Evolutionary conservation across 2,888 invertebrate species (phyloP).

Genomic region (Oxytorus armatus): DNA sequence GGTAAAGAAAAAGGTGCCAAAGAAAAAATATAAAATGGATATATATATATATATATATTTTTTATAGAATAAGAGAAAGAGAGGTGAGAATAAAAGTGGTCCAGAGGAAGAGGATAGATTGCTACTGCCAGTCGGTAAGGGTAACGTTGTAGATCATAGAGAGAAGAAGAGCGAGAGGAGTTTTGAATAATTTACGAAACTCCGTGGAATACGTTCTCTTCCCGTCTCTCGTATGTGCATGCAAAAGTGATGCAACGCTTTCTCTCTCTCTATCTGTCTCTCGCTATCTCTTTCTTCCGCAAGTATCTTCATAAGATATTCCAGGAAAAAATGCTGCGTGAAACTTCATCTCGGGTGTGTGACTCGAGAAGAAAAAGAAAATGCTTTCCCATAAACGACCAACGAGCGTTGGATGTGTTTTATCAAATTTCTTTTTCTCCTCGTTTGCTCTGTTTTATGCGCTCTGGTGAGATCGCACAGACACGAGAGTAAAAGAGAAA

Average conservation of each 20-base stretch:
- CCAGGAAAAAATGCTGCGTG: slow-evolving; percentile 24
- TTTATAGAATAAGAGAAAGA: background rate
- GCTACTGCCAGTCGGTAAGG: slow-evolving; percentile 72
- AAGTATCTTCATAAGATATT: background rate
- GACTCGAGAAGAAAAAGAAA: slow-evolving; percentile 39
- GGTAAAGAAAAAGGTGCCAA: slow-evolving; percentile 40
- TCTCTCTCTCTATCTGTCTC: slow-evolving; percentile 11
- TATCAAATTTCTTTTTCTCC: slow-evolving; percentile 60
- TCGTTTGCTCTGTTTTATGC: slow-evolving; percentile 33
- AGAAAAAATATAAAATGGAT: slow-evolving; percentile 44
- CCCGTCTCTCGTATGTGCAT: slow-evolving; percentile 35
- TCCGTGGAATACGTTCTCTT: slow-evolving; percentile 62
- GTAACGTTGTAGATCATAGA: slow-evolving; percentile 75
- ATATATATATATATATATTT: slow-evolving; percentile 1
- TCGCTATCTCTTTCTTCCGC: background rate
- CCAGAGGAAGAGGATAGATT: slow-evolving; percentile 72
- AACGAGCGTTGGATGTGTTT: slow-evolving; percentile 58
- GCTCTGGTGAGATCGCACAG: slow-evolving; percentile 18
- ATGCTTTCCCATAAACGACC: slow-evolving; percentile 63
- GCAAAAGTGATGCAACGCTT: slow-evolving; percentile 54
- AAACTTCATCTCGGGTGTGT: slow-evolving; percentile 21
- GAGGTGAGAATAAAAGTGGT: slow-evolving; percentile 44
- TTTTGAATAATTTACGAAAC: slow-evolving; percentile 78
- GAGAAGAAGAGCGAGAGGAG: slow-evolving; percentile 55
- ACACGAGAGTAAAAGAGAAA: too few species aligned